Evolutionary conservation across 23 tunicate species (phyloP).

Genomic region (Styela plicata): DNA sequence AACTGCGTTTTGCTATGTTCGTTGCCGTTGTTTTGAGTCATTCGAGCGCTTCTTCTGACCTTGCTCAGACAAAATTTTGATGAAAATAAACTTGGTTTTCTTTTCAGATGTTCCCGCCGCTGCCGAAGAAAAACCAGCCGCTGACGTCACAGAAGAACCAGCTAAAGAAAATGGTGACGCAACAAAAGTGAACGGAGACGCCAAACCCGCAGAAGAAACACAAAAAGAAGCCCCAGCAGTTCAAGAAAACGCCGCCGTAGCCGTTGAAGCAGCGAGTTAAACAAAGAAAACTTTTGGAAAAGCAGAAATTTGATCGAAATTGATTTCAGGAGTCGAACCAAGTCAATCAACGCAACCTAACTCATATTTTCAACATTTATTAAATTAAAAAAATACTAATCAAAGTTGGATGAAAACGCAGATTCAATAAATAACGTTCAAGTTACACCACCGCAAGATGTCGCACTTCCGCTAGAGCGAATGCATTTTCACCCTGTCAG

Average conservation of each 20-base stretch:
- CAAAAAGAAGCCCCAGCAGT: background rate
- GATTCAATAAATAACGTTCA: no score
- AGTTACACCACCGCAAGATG: background rate
- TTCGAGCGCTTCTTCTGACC: no score
- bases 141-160: background rate
- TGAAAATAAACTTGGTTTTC: no score
- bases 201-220: background rate
- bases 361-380: background rate
- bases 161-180: constrained; percentile 20
- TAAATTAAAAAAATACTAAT: background rate
- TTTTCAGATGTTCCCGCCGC: constrained; percentile 3
- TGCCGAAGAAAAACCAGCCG: background rate
- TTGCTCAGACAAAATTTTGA: no score
- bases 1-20: no score
- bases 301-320: background rate
- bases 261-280: background rate
- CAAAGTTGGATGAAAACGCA: no score
- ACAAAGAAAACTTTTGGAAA: background rate
- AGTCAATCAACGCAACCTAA: background rate
- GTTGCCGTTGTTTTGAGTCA: no score
- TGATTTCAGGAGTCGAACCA: background rate
- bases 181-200: constrained; percentile 5
- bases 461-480: background rate
- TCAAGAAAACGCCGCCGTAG: background rate
- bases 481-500: no score